phyloP scores from a whole-genome alignment of 2,113 vertebrate species.

The Microcebus griseorufus region DNA sequence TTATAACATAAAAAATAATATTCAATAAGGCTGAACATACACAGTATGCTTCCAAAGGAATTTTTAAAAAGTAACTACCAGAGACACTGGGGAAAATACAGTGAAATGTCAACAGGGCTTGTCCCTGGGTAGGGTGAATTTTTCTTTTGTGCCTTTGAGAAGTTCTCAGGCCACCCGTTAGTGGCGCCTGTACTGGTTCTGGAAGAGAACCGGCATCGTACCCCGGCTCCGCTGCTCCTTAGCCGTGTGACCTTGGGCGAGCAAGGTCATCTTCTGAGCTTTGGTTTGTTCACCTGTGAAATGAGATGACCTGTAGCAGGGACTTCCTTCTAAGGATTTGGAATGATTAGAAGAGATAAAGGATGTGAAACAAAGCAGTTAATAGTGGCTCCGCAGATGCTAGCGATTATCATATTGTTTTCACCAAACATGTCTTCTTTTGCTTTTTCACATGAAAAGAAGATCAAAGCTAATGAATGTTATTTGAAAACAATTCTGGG shows the following conservation, averaged over 20 bases:
- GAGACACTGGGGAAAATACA: neutral
- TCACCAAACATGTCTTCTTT: neutral
- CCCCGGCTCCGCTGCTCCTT: accelerated
- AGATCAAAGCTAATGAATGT: neutral
- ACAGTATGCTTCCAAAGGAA: neutral
- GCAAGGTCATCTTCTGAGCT: neutral
- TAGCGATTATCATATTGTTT: neutral
- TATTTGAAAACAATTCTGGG: neutral
- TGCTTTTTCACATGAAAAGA: neutral
- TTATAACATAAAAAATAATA: neutral
- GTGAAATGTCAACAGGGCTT: neutral
- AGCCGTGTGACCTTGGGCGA: neutral
- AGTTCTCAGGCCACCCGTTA: neutral
- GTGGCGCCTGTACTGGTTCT: neutral
- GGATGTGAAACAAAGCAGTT: neutral
- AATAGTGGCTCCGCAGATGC: neutral
- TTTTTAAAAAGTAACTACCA: neutral
- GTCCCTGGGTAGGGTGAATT: neutral
- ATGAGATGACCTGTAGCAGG: no score
- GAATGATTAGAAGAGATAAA: neutral
- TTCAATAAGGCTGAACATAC: neutral
- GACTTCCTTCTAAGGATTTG: neutral
- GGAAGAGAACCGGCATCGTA: accelerated
- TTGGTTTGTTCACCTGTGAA: neutral
- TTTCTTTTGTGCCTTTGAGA: neutral